Evolutionary conservation across 53 echinoderm and acorn worm species (phyloP), one percentile per base, ranked within the genome.

Genomic region (Stichopus horrens): DNA sequence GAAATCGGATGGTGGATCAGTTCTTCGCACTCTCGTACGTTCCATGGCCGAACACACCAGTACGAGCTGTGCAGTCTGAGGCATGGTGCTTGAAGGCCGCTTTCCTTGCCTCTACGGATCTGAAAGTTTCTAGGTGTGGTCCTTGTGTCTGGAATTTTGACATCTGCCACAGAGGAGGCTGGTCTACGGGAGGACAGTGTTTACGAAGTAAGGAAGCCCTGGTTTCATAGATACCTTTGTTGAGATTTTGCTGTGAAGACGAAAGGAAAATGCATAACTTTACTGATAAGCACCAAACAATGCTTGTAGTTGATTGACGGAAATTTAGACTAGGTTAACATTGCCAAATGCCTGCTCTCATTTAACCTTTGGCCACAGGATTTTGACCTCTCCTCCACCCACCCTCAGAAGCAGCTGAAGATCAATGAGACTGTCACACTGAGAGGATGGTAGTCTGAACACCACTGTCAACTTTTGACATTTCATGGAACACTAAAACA

Each of bases 151-250:
- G 90, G 88, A 97, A 97, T 21, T 88, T 91, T 16, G 94, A 91
- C 95, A 97, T 95, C 90, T 97, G 97, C 97, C 97, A 97, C 52
- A 97, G 94, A 18, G 97, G 97, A 5, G 95, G 94, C 56, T 90
- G 79, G 58, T 97, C 97, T 9, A 97, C 95, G 5, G 97, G 93
- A 52, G 97, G 97, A 79, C 95, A 95, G 90, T 88, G 90, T 88
- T 97, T 97, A 20, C 97, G 91, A 8, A 97, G 89, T 37, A 95
- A 91, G 9, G 95, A 97, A 13, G 97, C 93, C 5, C 97, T 91
- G 11, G 97, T 97, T 75, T 97, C 97, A 23, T 97, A 97, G 88
- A 97, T 97, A 11, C 95, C 97, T 83, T 94, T 92, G 90, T 95
- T 95, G 63, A 91, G 89, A 83, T 92, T 92, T 94, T 95, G 91